These are phyloP conservation scores for Craseonycteris thonglongyai DNA, from an alignment of 2,113 vertebrate species.

Conservation along the genomic window DNA sequence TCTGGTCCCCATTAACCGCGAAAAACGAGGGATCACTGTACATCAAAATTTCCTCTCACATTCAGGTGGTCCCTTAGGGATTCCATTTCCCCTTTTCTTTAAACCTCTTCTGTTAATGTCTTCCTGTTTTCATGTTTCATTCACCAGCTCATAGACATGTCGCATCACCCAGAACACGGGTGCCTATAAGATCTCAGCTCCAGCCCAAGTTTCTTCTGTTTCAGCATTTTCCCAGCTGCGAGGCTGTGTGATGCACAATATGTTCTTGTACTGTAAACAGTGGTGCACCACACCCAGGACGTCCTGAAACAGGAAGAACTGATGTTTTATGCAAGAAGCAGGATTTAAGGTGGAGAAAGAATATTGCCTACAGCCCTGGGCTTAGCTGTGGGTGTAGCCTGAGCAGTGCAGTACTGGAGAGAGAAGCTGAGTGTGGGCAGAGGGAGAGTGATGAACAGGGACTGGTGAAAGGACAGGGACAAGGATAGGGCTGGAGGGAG, in stretches of 20 bases:
- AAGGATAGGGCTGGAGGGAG: not conserved
- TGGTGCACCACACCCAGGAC: not conserved
- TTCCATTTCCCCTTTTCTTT: not conserved
- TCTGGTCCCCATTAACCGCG: no score
- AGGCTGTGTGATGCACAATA: not conserved
- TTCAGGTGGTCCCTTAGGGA: not conserved
- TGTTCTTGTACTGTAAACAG: constrained; percentile 9
- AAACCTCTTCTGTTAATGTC: not conserved
- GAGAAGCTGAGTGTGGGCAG: not conserved
- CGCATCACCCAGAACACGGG: not conserved
- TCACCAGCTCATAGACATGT: not conserved
- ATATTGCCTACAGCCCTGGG: not conserved
- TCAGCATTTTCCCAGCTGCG: not conserved
- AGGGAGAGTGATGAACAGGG: not conserved
- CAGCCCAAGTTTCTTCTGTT: not conserved
- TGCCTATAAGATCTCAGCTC: not conserved
- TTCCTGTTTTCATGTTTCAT: not conserved
- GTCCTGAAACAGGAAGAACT: not conserved
- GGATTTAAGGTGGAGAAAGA: not conserved
- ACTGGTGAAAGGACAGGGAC: not conserved
- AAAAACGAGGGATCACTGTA: no score
- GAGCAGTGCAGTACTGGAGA: not conserved
- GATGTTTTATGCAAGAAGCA: not conserved
- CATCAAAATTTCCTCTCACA: not conserved
- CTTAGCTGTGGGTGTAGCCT: not conserved